A percentile compares a stretch with the other conserved stretches of the same genome.
Evolutionary conservation across 2,888 invertebrate species (phyloP).

Genomic region (Seladonia tumulorum): DNA sequence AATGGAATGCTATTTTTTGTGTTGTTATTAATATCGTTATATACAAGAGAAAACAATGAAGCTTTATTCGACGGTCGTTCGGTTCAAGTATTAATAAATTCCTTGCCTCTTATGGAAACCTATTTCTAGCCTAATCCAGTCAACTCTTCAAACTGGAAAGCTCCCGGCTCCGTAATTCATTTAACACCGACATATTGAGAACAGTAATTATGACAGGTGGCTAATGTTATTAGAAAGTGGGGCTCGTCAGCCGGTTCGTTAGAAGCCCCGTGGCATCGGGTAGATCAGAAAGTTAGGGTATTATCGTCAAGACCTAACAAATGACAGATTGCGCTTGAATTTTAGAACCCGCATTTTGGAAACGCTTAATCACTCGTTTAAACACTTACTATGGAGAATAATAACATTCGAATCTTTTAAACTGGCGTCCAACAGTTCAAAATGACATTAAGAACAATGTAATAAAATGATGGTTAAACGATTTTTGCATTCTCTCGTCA

Average conservation of each 20-base stretch:
- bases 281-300: conserved; percentile 28
- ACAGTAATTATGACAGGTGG: conserved; percentile 51
- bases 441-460: too few species aligned
- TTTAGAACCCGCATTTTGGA: neutral
- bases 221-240: conserved; percentile 63
- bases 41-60: neutral
- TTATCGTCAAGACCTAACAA: conserved; percentile 15
- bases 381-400: neutral
- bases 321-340: neutral
- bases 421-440: too few species aligned
- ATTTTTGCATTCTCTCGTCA: too few species aligned
- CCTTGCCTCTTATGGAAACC: neutral
- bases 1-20: neutral
- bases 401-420: neutral
- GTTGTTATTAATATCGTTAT: neutral
- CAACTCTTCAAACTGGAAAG: conserved; percentile 24
- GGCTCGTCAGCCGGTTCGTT: conserved; percentile 35
- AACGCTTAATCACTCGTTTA: neutral
- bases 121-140: neutral
- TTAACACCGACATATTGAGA: conserved; percentile 33
- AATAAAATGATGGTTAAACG: too few species aligned
- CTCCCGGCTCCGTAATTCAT: conserved; percentile 24
- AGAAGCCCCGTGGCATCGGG: conserved; percentile 14
- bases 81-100: neutral
- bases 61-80: neutral